Conservation (phyloP, 2,113 vertebrate genomes). For the Corydoras maculifer region DNA sequence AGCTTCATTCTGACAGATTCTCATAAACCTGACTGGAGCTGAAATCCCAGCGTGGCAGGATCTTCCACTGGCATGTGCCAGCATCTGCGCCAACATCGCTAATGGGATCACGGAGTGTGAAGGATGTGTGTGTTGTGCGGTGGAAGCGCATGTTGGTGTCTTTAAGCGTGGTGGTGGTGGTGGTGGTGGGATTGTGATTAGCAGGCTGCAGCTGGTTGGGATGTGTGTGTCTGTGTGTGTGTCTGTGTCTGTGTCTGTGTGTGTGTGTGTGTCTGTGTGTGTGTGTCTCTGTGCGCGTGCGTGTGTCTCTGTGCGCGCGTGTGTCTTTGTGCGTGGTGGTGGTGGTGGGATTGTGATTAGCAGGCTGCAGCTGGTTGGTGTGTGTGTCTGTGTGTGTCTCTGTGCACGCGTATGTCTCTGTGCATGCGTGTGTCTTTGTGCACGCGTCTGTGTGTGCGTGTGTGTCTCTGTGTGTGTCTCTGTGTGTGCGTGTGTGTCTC, state of each 20-base stretch:
- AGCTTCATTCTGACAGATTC: slow-evolving; percentile 3
- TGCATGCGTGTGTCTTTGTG: too few relatives aligned
- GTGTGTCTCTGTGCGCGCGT: slow-evolving; percentile 12
- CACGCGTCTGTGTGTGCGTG: slow-evolving; percentile 14
- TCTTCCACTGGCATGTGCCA: slow-evolving; percentile 18
- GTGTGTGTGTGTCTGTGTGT: neutral
- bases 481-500: too few relatives aligned
- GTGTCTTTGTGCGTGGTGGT: neutral
- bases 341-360: slow-evolving; percentile 37
- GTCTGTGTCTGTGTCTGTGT: too few relatives aligned
- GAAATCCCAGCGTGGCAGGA: slow-evolving; percentile 29
- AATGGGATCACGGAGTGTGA: slow-evolving; percentile 28
- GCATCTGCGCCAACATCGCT: slow-evolving; percentile 25
- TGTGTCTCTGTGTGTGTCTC: neutral
- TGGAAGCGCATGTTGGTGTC: too few relatives aligned
- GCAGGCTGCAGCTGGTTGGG: slow-evolving; percentile 42
- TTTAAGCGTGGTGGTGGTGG: neutral
- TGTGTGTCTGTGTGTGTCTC: neutral
- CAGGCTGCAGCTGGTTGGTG: slow-evolving; percentile 31
- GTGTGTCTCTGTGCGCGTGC: too few relatives aligned
- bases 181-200: slow-evolving; percentile 35
- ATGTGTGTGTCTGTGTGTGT: slow-evolving; percentile 1
- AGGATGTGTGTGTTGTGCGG: slow-evolving; percentile 10
- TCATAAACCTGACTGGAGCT: slow-evolving; percentile 16
- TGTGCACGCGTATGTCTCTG: too few relatives aligned